Evolutionary conservation across 1,140 invertebrate species (phyloP), one percentile per base, ranked within the genome.

Genomic region (Bombus terrestris): DNA sequence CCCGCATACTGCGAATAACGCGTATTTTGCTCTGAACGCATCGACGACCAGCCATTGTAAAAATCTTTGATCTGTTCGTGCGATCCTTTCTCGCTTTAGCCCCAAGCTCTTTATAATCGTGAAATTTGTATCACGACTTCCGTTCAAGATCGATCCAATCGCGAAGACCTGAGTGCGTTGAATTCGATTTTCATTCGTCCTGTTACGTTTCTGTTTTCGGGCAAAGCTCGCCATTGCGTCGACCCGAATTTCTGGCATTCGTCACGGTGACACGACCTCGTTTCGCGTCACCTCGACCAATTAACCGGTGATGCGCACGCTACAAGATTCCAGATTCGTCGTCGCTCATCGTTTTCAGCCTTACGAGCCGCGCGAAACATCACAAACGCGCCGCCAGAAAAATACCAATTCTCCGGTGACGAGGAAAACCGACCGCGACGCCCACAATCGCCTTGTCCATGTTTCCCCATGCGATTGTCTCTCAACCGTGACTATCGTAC

Each of bases 321-420:
- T 25, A 13, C 43, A 12, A 25, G 79, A 72, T 81, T 53, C 79
- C 79, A 39, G 68, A 81, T 81, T 73, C 68, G 66, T 71, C 78
- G 78, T 57, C 28, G 68, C 66, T 41, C 78, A 53, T 80, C 47
- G 47, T 81, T 81, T 81, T 57, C 79, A 81, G 13, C n/a, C 41
- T 59, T 25, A 59, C 10, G 43, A 72, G 66, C 15, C 43, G 43
- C 25, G 43, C 43, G 47, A n/a, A 43, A 81, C 43, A 59, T 81
- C 68, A 72, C 35, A 72, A 47, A 22, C 12, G 28, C 37, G 68
- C 79, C 79, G 68, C 37, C n/a, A 18, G 79, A 81, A 59, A 73
- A 81, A 81, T 59, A 5, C 6, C 47, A 57, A 81, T 72, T 59
- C 68, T 15, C 9, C 68, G 32, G 25, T 32, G 37, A 59, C 68